Evolutionary conservation across 2,797 vertebrate genomes (phyloP), one percentile per base, ranked within the genome.

Genomic region (Poecilia picta): DNA sequence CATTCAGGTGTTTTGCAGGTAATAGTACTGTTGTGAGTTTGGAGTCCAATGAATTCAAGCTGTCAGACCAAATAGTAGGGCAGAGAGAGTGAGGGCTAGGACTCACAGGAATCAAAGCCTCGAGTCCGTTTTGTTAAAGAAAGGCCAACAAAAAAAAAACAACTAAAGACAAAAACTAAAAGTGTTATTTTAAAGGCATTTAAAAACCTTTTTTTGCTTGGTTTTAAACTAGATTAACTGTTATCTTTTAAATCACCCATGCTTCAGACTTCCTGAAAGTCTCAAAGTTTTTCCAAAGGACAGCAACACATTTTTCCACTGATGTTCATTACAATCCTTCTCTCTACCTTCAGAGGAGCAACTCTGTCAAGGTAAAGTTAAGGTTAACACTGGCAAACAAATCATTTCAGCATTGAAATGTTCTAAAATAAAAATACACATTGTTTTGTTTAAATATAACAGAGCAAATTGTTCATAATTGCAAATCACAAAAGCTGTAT

Each of bases 1-100:
- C 4, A 55, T 49, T 79, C 81, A 81, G 81, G 80, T 85, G 79
- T 77, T 71, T 0, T 4, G 39, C 73, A 85, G 79, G 74, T 28
- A 39, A 51, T 2, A 41, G 3, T 25, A 23, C 28, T 33, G 64
- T 46, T 33, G n/a, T 8, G 7, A 39, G 33, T 11, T 62, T 5
- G 45, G 10, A 8, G 62, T 73, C 66, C 4, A 59, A 25, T 7
- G 64, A 71, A 73, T 80, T 72, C 66, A 80, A 18, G n/a, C 2
- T 8, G 12, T 31, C 68, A 45, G 36, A 81, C 25, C 0, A n/a
- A 10, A 5, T 6, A 18, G 75, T 1, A 49, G 36, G 11, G 71
- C 64, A 33, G 74, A 47, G 59, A 78, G 15, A 62, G 46, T 28
- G n/a, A 8, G 25, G 13, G 13, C 70, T 28, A 16, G 1, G 47